A percentile compares a stretch with the other conserved stretches of the same genome.
These are phyloP conservation scores for Scrobipalpa costella DNA, from an alignment of 2,888 invertebrate genomes.

Conservation along the genomic window DNA sequence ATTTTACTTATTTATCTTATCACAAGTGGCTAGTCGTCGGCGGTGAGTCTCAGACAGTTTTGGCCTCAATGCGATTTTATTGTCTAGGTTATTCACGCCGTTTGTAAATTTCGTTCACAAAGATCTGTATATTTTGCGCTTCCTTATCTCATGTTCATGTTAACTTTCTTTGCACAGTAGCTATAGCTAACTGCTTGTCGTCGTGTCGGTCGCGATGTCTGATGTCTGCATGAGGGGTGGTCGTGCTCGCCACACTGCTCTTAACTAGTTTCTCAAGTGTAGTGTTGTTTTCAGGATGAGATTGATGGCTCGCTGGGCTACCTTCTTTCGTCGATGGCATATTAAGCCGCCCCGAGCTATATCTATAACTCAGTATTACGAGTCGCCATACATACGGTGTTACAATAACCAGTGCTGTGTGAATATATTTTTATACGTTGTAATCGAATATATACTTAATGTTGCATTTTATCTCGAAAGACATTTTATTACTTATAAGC, in stretches of 20 bases:
- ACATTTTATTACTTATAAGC: conserved; percentile 47
- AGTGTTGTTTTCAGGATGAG: conserved; percentile 84
- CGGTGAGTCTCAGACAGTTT: conserved; percentile 31
- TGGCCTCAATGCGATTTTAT: conserved; percentile 39
- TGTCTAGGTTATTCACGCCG: conserved; percentile 45
- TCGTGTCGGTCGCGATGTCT: conserved; percentile 20
- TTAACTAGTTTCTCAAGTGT: conserved; percentile 60
- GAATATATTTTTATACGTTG: conserved; percentile 37
- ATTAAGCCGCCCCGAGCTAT: conserved; percentile 66
- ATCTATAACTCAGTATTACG: conserved; percentile 58
- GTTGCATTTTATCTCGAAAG: conserved; percentile 57
- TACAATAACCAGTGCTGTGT: conserved; percentile 53
- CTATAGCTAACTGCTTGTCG: conserved; percentile 70
- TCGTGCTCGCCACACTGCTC: conserved; percentile 41
- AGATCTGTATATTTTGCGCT: conserved; percentile 81
- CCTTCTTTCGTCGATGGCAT: conserved; percentile 83
- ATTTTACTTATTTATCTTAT: neutral
- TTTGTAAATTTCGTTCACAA: conserved; percentile 61
- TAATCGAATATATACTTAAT: conserved; percentile 41
- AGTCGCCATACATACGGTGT: conserved; percentile 52
- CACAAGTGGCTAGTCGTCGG: conserved; percentile 22
- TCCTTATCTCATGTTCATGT: conserved; percentile 60
- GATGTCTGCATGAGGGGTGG: conserved; percentile 58
- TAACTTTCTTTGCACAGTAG: conserved; percentile 70
- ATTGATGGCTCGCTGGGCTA: conserved; percentile 83